phyloP scores from a whole-genome alignment of 2,797 vertebrate species.

The Morelia viridis region DNA sequence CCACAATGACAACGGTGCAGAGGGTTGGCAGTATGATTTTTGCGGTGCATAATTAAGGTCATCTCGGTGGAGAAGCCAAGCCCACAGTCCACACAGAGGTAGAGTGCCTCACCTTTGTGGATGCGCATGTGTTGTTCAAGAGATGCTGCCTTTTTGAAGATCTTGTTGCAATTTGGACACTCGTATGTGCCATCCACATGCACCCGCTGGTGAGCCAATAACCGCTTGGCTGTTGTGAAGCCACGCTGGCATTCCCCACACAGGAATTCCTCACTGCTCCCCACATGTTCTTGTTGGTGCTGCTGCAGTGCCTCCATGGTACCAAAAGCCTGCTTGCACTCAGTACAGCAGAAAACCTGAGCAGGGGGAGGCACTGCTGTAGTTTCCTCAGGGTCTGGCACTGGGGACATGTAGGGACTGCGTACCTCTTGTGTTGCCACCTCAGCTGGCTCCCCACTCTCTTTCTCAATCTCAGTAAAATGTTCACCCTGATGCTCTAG shows the following conservation, averaged over 20 bases:
- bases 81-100: constrained; percentile 90
- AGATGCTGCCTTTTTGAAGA: constrained; percentile 88
- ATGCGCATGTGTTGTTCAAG: constrained; percentile 88
- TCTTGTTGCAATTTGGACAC: constrained; percentile 85
- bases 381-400: background rate
- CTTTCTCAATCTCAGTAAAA: constrained; percentile 86
- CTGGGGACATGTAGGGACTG: background rate
- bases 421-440: constrained; percentile 44
- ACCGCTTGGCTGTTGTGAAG: constrained; percentile 85
- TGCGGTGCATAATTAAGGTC: constrained; percentile 89
- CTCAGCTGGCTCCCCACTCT: constrained; percentile 71
- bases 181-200: constrained; percentile 87
- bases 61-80: constrained; percentile 88
- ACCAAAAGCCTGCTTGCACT: constrained; percentile 71
- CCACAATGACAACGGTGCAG: constrained; percentile 88
- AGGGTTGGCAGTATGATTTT: constrained; percentile 86
- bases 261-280: constrained; percentile 38
- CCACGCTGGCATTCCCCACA: constrained; percentile 74
- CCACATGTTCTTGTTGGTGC: constrained; percentile 39
- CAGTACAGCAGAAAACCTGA: constrained; percentile 71
- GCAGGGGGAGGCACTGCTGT: background rate
- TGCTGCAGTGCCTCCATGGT: constrained; percentile 33
- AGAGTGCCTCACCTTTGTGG: constrained; percentile 86
- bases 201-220: constrained; percentile 84
- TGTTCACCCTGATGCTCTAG: constrained; percentile 91